Percentiles rank a stretch among this genome's conserved stretches.
These are phyloP conservation scores for Pectinophora gossypiella DNA, from an alignment of 1,140 invertebrate genomes.

Conservation along the genomic window DNA sequence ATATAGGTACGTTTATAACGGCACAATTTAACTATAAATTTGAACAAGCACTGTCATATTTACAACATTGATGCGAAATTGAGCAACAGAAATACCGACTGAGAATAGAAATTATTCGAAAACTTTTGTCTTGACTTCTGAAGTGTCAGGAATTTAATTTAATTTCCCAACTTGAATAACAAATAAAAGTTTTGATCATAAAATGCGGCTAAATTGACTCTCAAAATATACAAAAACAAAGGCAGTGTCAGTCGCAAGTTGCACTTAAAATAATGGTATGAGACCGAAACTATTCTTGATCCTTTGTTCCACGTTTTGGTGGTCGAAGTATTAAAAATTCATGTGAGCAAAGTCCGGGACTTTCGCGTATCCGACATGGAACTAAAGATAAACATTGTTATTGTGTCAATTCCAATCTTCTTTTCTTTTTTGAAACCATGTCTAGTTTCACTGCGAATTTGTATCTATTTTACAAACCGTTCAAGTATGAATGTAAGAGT, in stretches of 20 bases:
- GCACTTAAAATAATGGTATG: too few relatives aligned
- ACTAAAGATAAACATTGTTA: not conserved
- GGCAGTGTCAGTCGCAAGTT: too few relatives aligned
- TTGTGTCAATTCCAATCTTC: constrained; percentile 40
- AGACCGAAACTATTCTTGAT: not conserved
- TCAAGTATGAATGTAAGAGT: not conserved
- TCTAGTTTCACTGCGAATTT: not conserved
- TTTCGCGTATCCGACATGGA: not conserved
- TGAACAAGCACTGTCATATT: too few relatives aligned
- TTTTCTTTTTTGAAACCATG: not conserved
- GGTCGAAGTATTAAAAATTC: not conserved
- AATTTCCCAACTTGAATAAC: too few relatives aligned
- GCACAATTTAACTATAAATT: not conserved
- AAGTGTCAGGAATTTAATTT: too few relatives aligned
- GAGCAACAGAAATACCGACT: too few relatives aligned
- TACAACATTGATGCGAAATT: too few relatives aligned
- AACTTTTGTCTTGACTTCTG: too few relatives aligned
- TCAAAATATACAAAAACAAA: constrained; percentile 12
- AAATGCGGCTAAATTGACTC: too few relatives aligned
- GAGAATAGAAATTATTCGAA: too few relatives aligned
- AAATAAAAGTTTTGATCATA: too few relatives aligned
- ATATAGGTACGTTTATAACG: not conserved
- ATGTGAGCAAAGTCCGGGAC: not conserved
- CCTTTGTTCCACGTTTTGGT: not conserved
- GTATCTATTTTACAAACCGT: not conserved